Conservation (phyloP, 2,113 vertebrate genomes). For the Epinephelus moara region DNA sequence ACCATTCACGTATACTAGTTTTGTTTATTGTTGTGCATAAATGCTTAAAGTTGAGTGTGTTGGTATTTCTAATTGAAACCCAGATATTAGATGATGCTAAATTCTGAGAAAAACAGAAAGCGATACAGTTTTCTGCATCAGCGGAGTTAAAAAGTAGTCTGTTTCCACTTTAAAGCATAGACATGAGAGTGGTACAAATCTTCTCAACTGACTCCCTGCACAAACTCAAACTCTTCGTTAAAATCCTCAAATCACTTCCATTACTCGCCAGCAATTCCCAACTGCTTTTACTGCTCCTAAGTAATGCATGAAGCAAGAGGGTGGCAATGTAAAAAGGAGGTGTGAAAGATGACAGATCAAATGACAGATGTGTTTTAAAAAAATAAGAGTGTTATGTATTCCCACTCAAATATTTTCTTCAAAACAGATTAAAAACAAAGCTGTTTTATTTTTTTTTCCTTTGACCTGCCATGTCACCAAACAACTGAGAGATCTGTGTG, state of each 20-base stretch:
- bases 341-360: background rate
- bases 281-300: background rate
- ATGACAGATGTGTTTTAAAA: conserved; percentile 7
- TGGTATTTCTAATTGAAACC: no score
- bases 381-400: background rate
- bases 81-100: no score
- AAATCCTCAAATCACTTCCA: background rate
- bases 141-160: no score
- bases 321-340: background rate
- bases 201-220: background rate
- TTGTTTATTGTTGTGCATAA: no score
- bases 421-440: conserved; percentile 12
- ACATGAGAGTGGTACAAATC: background rate
- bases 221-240: background rate
- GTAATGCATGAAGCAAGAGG: background rate
- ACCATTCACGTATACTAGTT: no score
- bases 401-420: background rate
- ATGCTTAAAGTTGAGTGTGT: no score
- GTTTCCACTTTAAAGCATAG: background rate
- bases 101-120: no score
- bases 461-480: conserved; percentile 6
- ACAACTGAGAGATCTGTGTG: conserved; percentile 21
- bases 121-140: no score
- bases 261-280: no score
- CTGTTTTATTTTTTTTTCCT: conserved; percentile 20